Evolutionary conservation across 37 sponge, comb jelly and placozoan genomes (phyloP).

Genomic region (Cliona cf. orientalis): DNA sequence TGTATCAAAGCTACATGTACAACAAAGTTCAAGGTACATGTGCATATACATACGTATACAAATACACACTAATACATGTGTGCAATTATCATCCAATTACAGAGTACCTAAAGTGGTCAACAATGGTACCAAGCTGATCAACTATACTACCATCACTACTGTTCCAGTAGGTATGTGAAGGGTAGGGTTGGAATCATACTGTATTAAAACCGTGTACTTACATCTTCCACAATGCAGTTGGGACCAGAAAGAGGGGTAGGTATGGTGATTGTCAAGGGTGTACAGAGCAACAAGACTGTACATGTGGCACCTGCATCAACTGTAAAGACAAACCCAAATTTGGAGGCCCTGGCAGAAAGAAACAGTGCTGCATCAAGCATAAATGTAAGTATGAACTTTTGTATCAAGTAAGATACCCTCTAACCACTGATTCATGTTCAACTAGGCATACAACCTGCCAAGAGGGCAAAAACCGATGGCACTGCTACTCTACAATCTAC

Average conservation of each 20-base stretch:
- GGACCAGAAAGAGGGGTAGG: too few relatives aligned
- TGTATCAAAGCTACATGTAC: neutral
- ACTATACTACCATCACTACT: neutral
- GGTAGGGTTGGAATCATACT: too few relatives aligned
- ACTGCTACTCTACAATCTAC: neutral
- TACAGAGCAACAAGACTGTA: constrained; percentile 47
- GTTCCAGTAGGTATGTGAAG: too few relatives aligned
- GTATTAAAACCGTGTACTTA: neutral
- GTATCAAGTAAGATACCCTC: too few relatives aligned
- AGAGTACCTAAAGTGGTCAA: too few relatives aligned
- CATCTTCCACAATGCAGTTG: too few relatives aligned
- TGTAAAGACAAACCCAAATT: constrained; percentile 67
- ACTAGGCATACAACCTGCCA: neutral
- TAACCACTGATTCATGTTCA: too few relatives aligned
- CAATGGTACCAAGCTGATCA: neutral
- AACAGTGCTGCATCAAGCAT: constrained; percentile 17
- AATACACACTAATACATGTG: too few relatives aligned
- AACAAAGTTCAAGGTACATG: neutral
- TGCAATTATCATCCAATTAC: too few relatives aligned
- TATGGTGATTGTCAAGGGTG: too few relatives aligned
- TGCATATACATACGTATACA: neutral
- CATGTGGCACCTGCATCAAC: constrained; percentile 57
- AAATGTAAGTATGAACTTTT: neutral
- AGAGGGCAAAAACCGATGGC: neutral
- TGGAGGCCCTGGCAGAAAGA: constrained; percentile 53